These are phyloP conservation scores for Oncopodura yosiiana DNA, from an alignment of 1,140 invertebrate species.

Conservation along the genomic window DNA sequence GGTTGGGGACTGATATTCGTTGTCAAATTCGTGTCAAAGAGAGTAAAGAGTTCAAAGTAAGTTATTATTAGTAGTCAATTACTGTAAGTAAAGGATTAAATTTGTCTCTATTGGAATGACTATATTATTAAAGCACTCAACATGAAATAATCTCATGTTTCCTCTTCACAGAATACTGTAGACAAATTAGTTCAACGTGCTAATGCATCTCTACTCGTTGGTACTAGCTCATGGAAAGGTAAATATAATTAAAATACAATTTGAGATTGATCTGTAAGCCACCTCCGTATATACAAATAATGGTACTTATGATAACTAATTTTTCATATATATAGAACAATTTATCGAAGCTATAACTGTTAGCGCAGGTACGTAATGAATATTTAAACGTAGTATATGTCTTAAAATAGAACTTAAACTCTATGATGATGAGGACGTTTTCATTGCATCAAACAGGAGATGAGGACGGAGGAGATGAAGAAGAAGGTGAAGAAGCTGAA, in stretches of 20 bases:
- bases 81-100: conserved; percentile 14
- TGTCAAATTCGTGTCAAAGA: conserved; percentile 86
- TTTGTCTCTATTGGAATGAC: not conserved
- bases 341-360: conserved; percentile 93
- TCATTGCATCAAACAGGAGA: conserved; percentile 1
- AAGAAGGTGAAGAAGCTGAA: conserved; percentile 47
- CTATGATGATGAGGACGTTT: conserved; percentile 6
- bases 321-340: no score
- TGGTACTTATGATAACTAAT: no score
- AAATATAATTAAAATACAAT: no score
- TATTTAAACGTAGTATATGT: not conserved
- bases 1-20: conserved; percentile 70
- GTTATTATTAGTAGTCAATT: conserved; percentile 4
- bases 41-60: conserved; percentile 95
- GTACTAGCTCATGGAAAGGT: conserved; percentile 94
- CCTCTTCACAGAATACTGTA: conserved; percentile 28
- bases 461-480: conserved; percentile 50
- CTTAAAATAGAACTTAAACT: not conserved
- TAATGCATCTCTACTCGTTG: conserved; percentile 84
- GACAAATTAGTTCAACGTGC: conserved; percentile 75
- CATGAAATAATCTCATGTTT: not conserved
- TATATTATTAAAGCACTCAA: not conserved
- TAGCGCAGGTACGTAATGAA: conserved; percentile 58
- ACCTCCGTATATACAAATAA: no score
- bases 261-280: no score